Conservation (phyloP, 2,888 invertebrate species). For the Hedychridium roseum region DNA sequence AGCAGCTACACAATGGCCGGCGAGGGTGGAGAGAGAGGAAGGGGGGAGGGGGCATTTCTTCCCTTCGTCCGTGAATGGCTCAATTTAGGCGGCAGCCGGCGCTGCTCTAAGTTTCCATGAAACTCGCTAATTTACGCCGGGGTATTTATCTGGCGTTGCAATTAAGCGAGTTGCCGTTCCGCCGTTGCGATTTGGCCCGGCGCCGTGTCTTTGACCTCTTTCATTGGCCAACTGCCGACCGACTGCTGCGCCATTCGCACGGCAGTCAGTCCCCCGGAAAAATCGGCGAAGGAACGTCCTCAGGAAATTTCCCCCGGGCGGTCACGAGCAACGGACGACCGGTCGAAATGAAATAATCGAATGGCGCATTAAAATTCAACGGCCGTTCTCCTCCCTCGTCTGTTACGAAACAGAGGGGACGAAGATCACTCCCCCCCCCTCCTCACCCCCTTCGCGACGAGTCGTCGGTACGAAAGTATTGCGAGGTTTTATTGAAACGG, state of each 20-base stretch:
- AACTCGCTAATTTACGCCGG: constrained; percentile 23
- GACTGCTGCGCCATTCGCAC: neutral
- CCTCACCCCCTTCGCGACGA: too few relatives aligned
- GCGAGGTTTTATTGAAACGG: too few relatives aligned
- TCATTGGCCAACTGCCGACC: too few relatives aligned
- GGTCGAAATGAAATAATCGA: neutral
- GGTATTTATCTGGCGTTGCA: constrained; percentile 24
- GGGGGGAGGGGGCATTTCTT: too few relatives aligned
- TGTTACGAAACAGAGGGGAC: too few relatives aligned
- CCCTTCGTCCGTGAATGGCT: constrained; percentile 18
- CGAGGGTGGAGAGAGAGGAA: too few relatives aligned
- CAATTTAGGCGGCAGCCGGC: constrained; percentile 19
- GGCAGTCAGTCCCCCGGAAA: too few relatives aligned
- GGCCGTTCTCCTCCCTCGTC: neutral
- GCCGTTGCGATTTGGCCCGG: constrained; percentile 15
- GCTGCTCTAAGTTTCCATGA: constrained; percentile 18
- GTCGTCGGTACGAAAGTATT: too few relatives aligned
- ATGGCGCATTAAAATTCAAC: neutral
- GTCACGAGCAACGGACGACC: neutral
- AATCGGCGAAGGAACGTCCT: too few relatives aligned
- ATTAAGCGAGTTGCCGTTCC: constrained; percentile 20
- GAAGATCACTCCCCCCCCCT: too few relatives aligned
- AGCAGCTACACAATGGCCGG: constrained; percentile 9
- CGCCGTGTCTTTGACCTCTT: too few relatives aligned
- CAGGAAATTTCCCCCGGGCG: too few relatives aligned